Evolutionary conservation across 1,140 invertebrate genomes (phyloP).

Genomic region (Ectropis grisescens): DNA sequence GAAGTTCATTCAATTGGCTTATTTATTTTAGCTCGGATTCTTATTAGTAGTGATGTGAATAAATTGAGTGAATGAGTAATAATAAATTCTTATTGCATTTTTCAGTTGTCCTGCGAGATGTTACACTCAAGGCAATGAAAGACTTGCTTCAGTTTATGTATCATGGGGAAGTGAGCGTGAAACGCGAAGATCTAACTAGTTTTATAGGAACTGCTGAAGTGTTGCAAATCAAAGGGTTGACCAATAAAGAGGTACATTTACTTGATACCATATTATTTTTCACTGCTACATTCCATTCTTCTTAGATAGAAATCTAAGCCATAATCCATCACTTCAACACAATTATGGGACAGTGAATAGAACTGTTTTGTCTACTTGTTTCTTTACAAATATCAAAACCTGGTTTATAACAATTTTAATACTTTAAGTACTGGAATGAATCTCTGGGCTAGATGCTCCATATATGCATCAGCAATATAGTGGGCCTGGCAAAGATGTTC

Average conservation of each 20-base stretch:
- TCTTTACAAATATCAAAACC: too few relatives aligned
- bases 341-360: too few relatives aligned
- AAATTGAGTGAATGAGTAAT: background rate
- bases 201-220: slow-evolving; percentile 83
- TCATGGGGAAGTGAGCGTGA: slow-evolving; percentile 82
- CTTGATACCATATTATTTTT: too few relatives aligned
- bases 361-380: too few relatives aligned
- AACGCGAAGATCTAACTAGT: slow-evolving; percentile 78
- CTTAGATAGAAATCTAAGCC: too few relatives aligned
- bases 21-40: background rate
- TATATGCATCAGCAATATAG: too few relatives aligned
- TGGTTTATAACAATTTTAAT: too few relatives aligned
- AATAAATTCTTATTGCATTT: slow-evolving; percentile 12
- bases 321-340: too few relatives aligned
- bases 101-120: slow-evolving; percentile 80
- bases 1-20: slow-evolving; percentile 3
- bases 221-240: slow-evolving; percentile 81
- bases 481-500: too few relatives aligned
- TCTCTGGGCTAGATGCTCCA: too few relatives aligned
- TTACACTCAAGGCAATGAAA: slow-evolving; percentile 75
- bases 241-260: slow-evolving; percentile 71
- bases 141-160: slow-evolving; percentile 84
- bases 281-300: too few relatives aligned
- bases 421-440: too few relatives aligned
- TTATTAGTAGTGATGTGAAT: background rate